A percentile compares a stretch with the other conserved stretches of the same genome.
Conservation (phyloP, 1,140 invertebrate genomes). For the Euborellia annulipes region DNA sequence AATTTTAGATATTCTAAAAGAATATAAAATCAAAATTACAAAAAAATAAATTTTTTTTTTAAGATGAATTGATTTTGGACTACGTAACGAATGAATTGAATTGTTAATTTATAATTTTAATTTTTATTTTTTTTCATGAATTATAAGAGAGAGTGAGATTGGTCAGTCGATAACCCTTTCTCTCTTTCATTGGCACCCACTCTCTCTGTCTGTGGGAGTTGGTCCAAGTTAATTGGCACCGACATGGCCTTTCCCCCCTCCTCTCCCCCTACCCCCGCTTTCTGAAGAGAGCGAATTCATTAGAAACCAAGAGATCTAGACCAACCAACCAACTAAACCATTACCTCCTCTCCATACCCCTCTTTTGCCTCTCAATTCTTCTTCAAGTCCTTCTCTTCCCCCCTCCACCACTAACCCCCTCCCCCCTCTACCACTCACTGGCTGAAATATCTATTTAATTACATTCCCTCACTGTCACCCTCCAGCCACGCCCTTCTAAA, state of each 20-base stretch:
- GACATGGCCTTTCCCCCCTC: not conserved
- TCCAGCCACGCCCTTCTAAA: not conserved
- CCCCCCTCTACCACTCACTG: too few relatives aligned
- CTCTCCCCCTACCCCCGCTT: not conserved
- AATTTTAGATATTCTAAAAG: too few relatives aligned
- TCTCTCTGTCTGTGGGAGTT: not conserved
- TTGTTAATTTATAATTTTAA: too few relatives aligned
- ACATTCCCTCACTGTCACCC: not conserved
- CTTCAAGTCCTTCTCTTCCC: conserved; percentile 3
- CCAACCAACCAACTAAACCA: not conserved
- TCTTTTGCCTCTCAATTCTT: conserved; percentile 4
- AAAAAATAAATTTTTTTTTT: too few relatives aligned
- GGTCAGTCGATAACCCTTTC: conserved; percentile 2
- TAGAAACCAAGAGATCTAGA: not conserved
- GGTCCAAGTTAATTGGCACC: too few relatives aligned
- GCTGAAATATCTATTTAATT: conserved; percentile 3
- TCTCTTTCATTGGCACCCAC: not conserved
- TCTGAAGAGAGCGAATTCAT: conserved; percentile 2
- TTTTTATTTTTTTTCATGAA: too few relatives aligned
- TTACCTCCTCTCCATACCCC: not conserved
- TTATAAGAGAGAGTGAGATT: too few relatives aligned
- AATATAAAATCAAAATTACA: too few relatives aligned
- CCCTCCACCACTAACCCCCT: too few relatives aligned
- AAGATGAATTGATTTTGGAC: too few relatives aligned
- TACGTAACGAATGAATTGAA: too few relatives aligned